phyloP scores from a whole-genome alignment of 1,140 invertebrate genomes.

The Musca vetustissima region DNA sequence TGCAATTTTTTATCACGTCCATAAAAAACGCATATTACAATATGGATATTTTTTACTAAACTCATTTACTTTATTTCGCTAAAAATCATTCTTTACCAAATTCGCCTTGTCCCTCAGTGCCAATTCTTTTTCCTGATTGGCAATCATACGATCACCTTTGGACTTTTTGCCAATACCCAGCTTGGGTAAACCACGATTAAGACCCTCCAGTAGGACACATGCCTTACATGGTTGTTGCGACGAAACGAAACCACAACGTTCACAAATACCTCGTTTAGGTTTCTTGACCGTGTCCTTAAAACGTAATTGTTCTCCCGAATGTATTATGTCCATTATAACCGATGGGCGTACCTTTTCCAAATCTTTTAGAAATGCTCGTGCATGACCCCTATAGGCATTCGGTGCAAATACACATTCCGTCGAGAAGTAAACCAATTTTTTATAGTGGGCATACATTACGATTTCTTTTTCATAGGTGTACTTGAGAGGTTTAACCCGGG shows the following conservation, averaged over 20 bases:
- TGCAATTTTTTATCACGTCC: no score
- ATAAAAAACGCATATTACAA: no score
- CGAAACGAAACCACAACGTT: slow-evolving; percentile 91
- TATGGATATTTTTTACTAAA: no score
- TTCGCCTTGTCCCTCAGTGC: slow-evolving; percentile 48
- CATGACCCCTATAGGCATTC: slow-evolving; percentile 96
- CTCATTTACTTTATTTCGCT: no score
- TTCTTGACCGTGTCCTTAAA: slow-evolving; percentile 81
- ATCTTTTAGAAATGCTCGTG: slow-evolving; percentile 91
- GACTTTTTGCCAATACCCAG: slow-evolving; percentile 84
- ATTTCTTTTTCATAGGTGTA: slow-evolving; percentile 99
- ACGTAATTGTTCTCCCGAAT: slow-evolving; percentile 88
- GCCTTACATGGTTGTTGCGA: slow-evolving; percentile 97
- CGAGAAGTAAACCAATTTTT: slow-evolving; percentile 97
- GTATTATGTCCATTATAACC: slow-evolving; percentile 97
- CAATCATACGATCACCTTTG: slow-evolving; percentile 69
- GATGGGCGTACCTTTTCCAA: slow-evolving; percentile 90
- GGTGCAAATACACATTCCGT: slow-evolving; percentile 99
- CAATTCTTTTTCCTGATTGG: slow-evolving; percentile 54
- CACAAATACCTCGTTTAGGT: slow-evolving; percentile 79
- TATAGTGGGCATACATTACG: slow-evolving; percentile 99
- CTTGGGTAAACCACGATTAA: slow-evolving; percentile 90
- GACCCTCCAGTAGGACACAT: slow-evolving; percentile 91
- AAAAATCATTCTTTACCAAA: slow-evolving; percentile 56
- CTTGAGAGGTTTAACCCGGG: slow-evolving; percentile 95